A percentile compares a stretch with the other conserved stretches of the same genome.
Evolutionary conservation across 1,140 invertebrate species (phyloP).

Genomic region (Bombus difficillimus): DNA sequence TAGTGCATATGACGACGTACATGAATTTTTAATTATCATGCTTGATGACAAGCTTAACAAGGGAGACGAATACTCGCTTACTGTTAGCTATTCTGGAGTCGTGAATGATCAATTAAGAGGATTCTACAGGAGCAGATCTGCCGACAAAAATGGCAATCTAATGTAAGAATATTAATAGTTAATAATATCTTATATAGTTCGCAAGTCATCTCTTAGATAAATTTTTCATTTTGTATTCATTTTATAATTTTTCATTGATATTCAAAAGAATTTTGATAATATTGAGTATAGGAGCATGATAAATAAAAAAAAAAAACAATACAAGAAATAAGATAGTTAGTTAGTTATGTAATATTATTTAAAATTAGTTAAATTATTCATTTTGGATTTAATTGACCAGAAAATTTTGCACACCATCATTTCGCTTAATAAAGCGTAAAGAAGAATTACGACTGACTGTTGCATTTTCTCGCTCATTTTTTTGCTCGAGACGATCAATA

Average conservation of each 20-base stretch:
- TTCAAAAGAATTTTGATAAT: no score
- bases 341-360: no score
- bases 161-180: conserved; percentile 63
- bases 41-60: fast-evolving
- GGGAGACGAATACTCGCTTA: not conserved
- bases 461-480: not conserved
- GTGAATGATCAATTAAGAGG: conserved; percentile 57
- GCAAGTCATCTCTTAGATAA: not conserved
- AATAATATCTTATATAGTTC: not conserved
- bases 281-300: no score
- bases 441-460: no score
- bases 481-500: no score
- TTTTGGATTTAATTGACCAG: no score
- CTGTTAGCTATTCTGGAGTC: conserved; percentile 31
- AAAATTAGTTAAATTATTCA: no score
- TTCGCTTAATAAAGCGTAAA: no score
- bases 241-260: not conserved
- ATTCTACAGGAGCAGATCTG: conserved; percentile 66
- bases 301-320: no score
- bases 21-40: conserved; percentile 1
- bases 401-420: no score
- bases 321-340: no score
- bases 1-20: fast-evolving
- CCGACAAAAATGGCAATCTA: not conserved
- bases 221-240: not conserved